Conservation (phyloP, 2,888 invertebrate genomes). For the Machimus atricapillus region DNA sequence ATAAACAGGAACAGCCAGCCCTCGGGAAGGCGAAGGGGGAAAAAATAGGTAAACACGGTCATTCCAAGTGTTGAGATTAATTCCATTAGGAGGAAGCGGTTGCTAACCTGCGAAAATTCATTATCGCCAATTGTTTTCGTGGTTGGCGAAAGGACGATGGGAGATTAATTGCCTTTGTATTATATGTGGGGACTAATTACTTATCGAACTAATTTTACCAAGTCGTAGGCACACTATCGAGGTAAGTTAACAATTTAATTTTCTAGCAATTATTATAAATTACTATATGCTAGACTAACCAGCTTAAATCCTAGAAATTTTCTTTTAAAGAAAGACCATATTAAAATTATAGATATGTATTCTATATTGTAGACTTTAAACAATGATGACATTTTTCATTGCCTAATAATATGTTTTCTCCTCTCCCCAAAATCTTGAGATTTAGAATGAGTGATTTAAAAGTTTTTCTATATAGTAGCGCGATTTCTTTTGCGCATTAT, state of each 20-base stretch:
- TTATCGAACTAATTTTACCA: neutral
- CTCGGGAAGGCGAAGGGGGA: neutral
- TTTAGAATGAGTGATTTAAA: too few species aligned
- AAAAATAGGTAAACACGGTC: neutral
- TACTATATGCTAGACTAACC: too few species aligned
- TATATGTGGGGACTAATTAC: neutral
- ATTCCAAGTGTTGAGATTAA: slow-evolving; percentile 32
- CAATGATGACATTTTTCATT: too few species aligned
- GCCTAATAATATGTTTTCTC: too few species aligned
- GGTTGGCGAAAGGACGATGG: neutral
- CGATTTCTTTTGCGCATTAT: too few species aligned
- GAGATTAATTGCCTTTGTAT: neutral
- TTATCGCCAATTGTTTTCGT: slow-evolving; percentile 14
- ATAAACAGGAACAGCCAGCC: neutral
- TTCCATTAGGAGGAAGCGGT: slow-evolving; percentile 25
- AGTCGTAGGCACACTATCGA: neutral
- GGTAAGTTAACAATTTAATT: neutral
- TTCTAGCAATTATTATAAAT: too few species aligned
- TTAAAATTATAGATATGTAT: too few species aligned
- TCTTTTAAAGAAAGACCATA: too few species aligned
- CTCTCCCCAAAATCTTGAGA: too few species aligned
- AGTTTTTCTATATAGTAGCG: too few species aligned
- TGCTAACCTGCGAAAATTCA: slow-evolving; percentile 35
- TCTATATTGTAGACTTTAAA: too few species aligned
- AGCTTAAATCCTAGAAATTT: too few species aligned